Evolutionary conservation across 2,797 vertebrate genomes (phyloP), one percentile per base, ranked within the genome.

Genomic region (Trachops cirrhosus): DNA sequence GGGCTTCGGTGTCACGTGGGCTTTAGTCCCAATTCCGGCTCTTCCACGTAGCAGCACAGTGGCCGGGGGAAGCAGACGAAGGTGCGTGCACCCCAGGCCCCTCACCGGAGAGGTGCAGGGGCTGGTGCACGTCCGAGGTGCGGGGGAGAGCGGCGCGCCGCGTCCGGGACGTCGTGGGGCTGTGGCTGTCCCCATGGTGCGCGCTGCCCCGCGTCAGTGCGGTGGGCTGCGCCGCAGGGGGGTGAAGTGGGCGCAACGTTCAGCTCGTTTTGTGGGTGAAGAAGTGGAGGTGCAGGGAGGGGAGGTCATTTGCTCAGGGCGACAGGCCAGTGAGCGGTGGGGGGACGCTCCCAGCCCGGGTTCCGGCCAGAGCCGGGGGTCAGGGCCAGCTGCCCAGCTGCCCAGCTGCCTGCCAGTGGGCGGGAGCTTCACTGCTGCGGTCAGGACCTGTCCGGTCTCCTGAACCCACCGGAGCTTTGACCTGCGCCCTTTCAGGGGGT

Each of bases 221-320:
- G 0, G 14, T 0, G 54, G 15, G 0, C n/a, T 2, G 5, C 16
- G 6, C 8, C 2, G 3, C 21, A 1, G 9, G 0, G 37, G n/a
- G 39, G 7, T 0, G 22, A 19, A 1, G 48, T 5, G 9, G 10
- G 32, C 0, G 9, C 50, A 3, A 9, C 4, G 0, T 9, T 16
- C 21, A 48, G 32, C 16, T 37, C 24, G 2, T 19, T 6, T 6
- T 1, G 8, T 21, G 50, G 16, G 10, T 3, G 89, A 57, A 5
- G 77, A 26, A 0, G 8, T 5, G 12, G 22, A 3, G 5, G 64
- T 24, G 21, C 67, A 8, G 50, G 16, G 41, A 24, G 2, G 16
- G 9, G 10, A 32, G 12, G 41, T 22, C 1, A 2, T 29, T 12
- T 1, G 22, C n/a, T 62, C 50, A 29, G 14, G 39, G 50, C 57